Conservation (phyloP, 1,140 invertebrate genomes). For the Hestina assimilis region DNA sequence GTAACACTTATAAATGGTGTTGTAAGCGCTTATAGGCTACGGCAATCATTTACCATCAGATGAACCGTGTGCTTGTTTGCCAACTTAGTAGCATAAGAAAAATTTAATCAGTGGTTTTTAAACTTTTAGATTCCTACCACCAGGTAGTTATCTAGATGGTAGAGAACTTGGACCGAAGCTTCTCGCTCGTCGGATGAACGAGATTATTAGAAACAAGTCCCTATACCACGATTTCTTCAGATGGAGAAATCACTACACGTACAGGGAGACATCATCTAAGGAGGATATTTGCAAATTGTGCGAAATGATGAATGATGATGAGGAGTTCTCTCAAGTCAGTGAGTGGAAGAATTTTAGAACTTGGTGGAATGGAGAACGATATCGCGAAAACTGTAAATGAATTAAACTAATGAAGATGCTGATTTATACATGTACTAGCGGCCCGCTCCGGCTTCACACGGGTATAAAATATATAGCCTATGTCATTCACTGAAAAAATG, state of each 20-base stretch:
- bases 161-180: conserved; percentile 8
- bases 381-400: conserved; percentile 25
- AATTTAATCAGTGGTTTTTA: no score
- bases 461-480: no score
- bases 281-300: conserved; percentile 30
- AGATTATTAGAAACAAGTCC: conserved; percentile 16
- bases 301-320: conserved; percentile 28
- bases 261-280: conserved; percentile 17
- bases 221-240: conserved; percentile 25
- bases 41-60: no score
- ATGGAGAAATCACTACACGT: conserved; percentile 28
- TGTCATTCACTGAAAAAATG: no score
- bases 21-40: no score
- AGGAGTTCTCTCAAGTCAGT: conserved; percentile 16
- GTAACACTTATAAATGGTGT: no score
- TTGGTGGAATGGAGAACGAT: conserved; percentile 34
- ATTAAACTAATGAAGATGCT: no score
- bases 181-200: conserved; percentile 14
- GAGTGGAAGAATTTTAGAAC: conserved; percentile 27
- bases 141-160: conserved; percentile 23
- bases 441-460: no score
- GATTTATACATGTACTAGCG: no score
- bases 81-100: no score
- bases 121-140: conserved; percentile 24
- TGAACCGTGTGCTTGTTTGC: no score